Evolutionary conservation across 2,888 invertebrate species (phyloP).

Genomic region (Entomobrya multifasciata): DNA sequence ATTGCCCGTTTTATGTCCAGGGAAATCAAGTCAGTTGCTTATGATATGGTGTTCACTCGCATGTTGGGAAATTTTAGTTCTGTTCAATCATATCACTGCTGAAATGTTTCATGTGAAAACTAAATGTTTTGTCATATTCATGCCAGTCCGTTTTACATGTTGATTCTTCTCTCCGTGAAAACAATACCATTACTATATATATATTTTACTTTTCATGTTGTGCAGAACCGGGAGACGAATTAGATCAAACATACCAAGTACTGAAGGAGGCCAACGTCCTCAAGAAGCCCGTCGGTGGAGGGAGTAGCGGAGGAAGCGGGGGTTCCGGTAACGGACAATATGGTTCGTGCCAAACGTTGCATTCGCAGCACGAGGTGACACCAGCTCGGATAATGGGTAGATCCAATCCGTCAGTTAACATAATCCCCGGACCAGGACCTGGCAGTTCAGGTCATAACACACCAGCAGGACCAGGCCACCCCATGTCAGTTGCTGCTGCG

Average conservation of each 20-base stretch:
- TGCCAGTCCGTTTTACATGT: not conserved
- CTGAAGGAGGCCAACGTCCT: constrained; percentile 97
- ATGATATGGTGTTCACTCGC: no score
- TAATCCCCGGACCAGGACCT: constrained; percentile 73
- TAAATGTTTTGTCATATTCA: not conserved
- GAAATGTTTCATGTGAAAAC: not conserved
- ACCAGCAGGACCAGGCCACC: constrained; percentile 70
- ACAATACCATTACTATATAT: no score
- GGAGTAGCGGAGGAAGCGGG: constrained; percentile 72
- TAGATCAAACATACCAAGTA: constrained; percentile 96
- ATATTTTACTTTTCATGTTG: not conserved
- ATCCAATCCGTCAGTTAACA: constrained; percentile 79
- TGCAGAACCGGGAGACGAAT: constrained; percentile 85
- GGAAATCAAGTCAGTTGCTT: no score
- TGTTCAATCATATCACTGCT: no score
- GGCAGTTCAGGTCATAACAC: constrained; percentile 77
- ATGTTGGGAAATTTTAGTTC: no score
- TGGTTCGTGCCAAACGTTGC: constrained; percentile 77
- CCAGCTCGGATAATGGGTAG: constrained; percentile 67
- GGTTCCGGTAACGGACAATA: constrained; percentile 77
- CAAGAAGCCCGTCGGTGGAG: constrained; percentile 71
- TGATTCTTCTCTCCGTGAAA: no score
- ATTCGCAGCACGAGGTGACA: constrained; percentile 78
- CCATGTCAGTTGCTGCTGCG: constrained; percentile 73
- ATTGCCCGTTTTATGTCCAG: no score